phyloP scores from a whole-genome alignment of 2,797 vertebrate genomes.

The Periparus ater region DNA sequence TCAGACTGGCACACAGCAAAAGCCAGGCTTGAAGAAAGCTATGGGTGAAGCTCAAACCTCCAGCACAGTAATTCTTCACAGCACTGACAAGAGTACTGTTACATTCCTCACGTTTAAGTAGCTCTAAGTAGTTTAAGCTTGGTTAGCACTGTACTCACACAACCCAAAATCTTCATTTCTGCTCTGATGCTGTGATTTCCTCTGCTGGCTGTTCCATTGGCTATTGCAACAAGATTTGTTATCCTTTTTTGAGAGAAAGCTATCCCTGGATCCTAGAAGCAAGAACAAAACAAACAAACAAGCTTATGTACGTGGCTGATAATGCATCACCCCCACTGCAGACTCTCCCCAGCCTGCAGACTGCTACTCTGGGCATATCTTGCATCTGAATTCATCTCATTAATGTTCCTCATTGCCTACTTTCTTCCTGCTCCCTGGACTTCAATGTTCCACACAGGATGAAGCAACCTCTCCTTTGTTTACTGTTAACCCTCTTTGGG shows the following conservation, averaged over 20 bases:
- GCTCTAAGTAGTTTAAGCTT: not conserved
- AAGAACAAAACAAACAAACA: not conserved
- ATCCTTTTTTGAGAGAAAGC: constrained; percentile 80
- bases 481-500: not conserved
- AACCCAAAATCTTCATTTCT: not conserved
- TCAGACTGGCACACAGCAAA: not conserved
- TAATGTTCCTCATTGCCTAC: not conserved
- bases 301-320: not conserved
- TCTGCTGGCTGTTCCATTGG: constrained; percentile 57
- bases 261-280: constrained; percentile 77
- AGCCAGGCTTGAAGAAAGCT: not conserved
- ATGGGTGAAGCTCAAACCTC: not conserved
- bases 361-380: not conserved
- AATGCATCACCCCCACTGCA: not conserved
- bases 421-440: not conserved
- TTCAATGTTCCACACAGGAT: not conserved
- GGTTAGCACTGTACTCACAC: not conserved
- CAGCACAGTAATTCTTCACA: not conserved
- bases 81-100: not conserved
- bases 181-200: not conserved
- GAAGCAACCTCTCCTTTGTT: not conserved
- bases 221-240: constrained; percentile 84
- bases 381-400: not conserved
- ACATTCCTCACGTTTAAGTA: not conserved
- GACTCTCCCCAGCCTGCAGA: not conserved